Conservation (phyloP, 2,888 invertebrate species). For the Scaptomyza flava region DNA sequence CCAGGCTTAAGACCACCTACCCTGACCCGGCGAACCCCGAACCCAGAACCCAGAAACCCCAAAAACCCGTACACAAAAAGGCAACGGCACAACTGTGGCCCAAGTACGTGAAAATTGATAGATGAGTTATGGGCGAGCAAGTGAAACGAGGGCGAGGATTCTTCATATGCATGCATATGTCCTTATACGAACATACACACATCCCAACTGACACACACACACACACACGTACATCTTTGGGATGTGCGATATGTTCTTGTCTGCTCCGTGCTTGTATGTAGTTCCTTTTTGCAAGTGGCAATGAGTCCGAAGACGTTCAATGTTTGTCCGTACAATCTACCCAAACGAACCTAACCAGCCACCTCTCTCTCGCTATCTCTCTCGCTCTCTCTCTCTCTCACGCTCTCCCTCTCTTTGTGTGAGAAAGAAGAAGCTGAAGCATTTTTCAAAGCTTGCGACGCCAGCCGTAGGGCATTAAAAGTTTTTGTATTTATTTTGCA, state of each 20-base stretch:
- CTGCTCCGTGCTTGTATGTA: slow-evolving; percentile 53
- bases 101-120: slow-evolving; percentile 84
- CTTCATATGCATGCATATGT: slow-evolving; percentile 73
- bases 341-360: neutral
- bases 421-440: slow-evolving; percentile 57
- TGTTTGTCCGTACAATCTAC: slow-evolving; percentile 47
- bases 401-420: slow-evolving; percentile 15
- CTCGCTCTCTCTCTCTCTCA: neutral
- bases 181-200: slow-evolving; percentile 52
- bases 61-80: slow-evolving; percentile 1
- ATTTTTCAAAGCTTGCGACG: slow-evolving; percentile 76
- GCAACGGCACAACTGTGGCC: slow-evolving; percentile 64
- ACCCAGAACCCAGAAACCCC: neutral
- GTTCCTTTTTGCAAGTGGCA: slow-evolving; percentile 77
- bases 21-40: slow-evolving; percentile 4
- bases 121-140: slow-evolving; percentile 82
- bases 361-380: slow-evolving; percentile 14
- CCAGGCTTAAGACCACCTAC: slow-evolving; percentile 47
- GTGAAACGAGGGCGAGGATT: slow-evolving; percentile 54
- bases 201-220: slow-evolving; percentile 8
- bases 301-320: slow-evolving; percentile 80
- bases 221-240: neutral
- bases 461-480: slow-evolving; percentile 75
- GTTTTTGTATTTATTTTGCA: slow-evolving; percentile 81
- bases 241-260: slow-evolving; percentile 24